phyloP scores from a whole-genome alignment of 2,113 vertebrate species.

The Campylorhamphus procurvoides region DNA sequence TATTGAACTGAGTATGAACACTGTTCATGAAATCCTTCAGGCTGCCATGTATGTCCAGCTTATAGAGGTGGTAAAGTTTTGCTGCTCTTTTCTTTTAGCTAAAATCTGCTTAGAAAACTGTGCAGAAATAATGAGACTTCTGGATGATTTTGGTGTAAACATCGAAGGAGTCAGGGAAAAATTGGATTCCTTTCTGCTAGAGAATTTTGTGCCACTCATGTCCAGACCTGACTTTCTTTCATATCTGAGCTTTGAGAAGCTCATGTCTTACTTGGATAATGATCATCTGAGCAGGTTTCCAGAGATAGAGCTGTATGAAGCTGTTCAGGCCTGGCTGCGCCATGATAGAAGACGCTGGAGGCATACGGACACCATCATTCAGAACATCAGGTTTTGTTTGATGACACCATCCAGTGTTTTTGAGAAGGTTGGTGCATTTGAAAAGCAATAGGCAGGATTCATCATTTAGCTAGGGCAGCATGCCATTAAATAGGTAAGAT shows the following conservation, averaged over 20 bases:
- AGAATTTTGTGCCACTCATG: constrained; percentile 99
- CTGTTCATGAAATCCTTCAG: constrained; percentile 97
- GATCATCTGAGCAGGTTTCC: constrained; percentile 95
- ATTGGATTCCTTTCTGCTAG: constrained; percentile 92
- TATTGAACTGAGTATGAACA: constrained; percentile 98
- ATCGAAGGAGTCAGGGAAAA: constrained; percentile 98
- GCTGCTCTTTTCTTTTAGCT: constrained; percentile 97
- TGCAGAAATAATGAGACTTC: constrained; percentile 97
- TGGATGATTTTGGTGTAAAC: constrained; percentile 98
- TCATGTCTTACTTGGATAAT: constrained; percentile 94
- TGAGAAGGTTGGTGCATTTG: constrained; percentile 91
- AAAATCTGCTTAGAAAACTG: constrained; percentile 99
- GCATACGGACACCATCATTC: constrained; percentile 96
- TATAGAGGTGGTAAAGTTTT: constrained; percentile 98
- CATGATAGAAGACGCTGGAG: constrained; percentile 98
- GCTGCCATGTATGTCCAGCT: constrained; percentile 99
- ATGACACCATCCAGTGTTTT: constrained; percentile 98
- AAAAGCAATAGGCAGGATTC: constrained; percentile 77
- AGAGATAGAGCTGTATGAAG: constrained; percentile 97
- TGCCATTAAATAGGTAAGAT: constrained; percentile 67
- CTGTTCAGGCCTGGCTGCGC: constrained; percentile 95
- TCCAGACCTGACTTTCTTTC: constrained; percentile 95
- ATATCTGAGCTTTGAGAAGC: constrained; percentile 96
- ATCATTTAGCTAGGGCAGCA: constrained; percentile 72
- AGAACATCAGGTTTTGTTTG: constrained; percentile 98